These are phyloP conservation scores for Allacma fusca DNA, from an alignment of 2,888 invertebrate species.

Conservation along the genomic window DNA sequence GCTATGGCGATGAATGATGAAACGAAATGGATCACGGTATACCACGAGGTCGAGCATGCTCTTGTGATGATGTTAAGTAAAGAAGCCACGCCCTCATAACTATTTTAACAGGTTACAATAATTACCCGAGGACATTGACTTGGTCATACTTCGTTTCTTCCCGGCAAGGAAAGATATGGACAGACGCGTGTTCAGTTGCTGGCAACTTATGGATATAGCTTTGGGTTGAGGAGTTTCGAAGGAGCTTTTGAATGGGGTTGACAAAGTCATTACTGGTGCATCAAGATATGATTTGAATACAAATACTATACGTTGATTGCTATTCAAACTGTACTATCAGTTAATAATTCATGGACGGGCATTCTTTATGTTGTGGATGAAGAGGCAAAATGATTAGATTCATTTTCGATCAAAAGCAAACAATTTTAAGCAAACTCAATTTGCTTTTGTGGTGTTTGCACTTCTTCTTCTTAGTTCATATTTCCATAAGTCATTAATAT, in stretches of 20 bases:
- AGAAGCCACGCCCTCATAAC: conserved; percentile 70
- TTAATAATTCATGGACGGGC: not conserved
- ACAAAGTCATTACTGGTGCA: conserved; percentile 92
- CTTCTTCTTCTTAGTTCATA: no score
- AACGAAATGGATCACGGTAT: conserved; percentile 75
- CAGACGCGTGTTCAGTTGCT: conserved; percentile 87
- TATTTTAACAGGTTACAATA: conserved; percentile 75
- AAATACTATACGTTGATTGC: not conserved
- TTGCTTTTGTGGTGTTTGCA: no score
- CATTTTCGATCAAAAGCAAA: no score
- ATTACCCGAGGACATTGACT: conserved; percentile 92
- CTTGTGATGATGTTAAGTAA: conserved; percentile 83
- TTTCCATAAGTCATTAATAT: no score
- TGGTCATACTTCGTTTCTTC: conserved; percentile 93
- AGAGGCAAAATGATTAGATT: no score
- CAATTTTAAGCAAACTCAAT: no score
- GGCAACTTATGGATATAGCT: conserved; percentile 94
- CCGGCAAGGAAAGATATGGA: conserved; percentile 91
- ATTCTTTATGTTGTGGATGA: no score
- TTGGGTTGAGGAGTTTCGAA: conserved; percentile 99
- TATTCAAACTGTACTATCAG: not conserved
- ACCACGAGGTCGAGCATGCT: conserved; percentile 93
- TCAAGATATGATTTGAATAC: conserved; percentile 65
- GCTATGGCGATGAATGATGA: conserved; percentile 89
- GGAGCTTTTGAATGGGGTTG: conserved; percentile 92